phyloP scores from a whole-genome alignment of 1,140 invertebrate species.

The Acromyrmex charruanus region DNA sequence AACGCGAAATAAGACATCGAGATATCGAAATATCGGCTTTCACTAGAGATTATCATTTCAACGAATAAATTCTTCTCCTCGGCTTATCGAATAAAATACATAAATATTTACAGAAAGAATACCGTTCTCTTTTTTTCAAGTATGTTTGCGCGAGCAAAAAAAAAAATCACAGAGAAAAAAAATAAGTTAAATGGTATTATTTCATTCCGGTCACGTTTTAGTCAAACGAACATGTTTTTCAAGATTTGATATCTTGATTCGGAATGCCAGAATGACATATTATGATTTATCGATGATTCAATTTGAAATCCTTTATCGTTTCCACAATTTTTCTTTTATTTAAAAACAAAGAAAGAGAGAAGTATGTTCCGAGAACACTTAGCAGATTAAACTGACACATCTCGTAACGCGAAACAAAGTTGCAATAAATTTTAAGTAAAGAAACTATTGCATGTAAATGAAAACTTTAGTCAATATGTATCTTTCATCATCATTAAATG shows the following conservation, averaged over 20 bases:
- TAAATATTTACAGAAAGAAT: slow-evolving; percentile 7
- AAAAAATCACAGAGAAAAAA: not conserved
- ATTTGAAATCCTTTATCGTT: not conserved
- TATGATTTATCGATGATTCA: slow-evolving; percentile 36
- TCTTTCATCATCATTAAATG: slow-evolving; percentile 22
- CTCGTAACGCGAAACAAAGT: not conserved
- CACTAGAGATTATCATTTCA: slow-evolving; percentile 36
- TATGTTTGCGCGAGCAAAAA: not conserved
- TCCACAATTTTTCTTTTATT: slow-evolving; percentile 29
- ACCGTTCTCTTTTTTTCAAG: not conserved
- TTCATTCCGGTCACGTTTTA: slow-evolving; percentile 47
- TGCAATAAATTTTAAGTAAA: not conserved
- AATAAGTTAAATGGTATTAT: slow-evolving; percentile 14
- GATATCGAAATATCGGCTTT: not conserved
- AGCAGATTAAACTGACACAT: no score
- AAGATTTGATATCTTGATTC: slow-evolving; percentile 33
- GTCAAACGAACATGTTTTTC: slow-evolving; percentile 36
- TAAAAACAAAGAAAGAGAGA: not conserved
- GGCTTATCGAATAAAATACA: slow-evolving; percentile 15
- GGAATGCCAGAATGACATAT: slow-evolving; percentile 14
- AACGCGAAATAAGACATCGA: slow-evolving; percentile 4
- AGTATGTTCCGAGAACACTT: not conserved
- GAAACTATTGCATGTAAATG: not conserved
- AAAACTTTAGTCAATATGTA: not conserved
- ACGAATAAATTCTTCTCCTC: slow-evolving; percentile 14